These are phyloP conservation scores for Conistra vaccinii DNA, from an alignment of 2,888 invertebrate genomes.

Conservation along the genomic window DNA sequence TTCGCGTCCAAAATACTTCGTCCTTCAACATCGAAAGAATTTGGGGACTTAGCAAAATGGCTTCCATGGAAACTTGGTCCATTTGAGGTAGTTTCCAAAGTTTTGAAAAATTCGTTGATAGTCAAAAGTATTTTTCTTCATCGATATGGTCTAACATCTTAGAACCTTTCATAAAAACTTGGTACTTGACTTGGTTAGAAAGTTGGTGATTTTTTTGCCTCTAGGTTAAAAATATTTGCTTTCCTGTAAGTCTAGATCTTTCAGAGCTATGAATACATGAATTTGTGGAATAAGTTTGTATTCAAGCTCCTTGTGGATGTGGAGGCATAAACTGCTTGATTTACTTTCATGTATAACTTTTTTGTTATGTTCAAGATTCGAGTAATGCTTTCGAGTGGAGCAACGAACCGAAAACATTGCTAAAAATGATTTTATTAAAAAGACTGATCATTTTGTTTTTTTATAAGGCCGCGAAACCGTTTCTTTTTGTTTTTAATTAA, in stretches of 20 bases:
- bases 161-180: conserved; percentile 18
- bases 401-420: conserved; percentile 19
- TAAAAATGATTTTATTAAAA: too few species aligned
- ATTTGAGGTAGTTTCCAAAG: conserved; percentile 41
- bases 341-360: conserved; percentile 23
- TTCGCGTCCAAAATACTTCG: conserved; percentile 54
- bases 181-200: conserved; percentile 3
- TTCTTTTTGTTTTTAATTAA: too few species aligned
- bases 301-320: conserved; percentile 10
- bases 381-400: not conserved
- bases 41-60: conserved; percentile 48
- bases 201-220: not conserved
- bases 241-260: conserved; percentile 31
- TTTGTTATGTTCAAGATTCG: conserved; percentile 14
- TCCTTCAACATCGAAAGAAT: conserved; percentile 45
- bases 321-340: conserved; percentile 29
- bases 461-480: too few species aligned
- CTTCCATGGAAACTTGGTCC: conserved; percentile 36
- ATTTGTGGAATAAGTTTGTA: conserved; percentile 38
- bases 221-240: conserved; percentile 7
- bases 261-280: conserved; percentile 29
- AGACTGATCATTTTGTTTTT: too few species aligned
- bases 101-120: conserved; percentile 28
- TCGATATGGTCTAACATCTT: conserved; percentile 37
- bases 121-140: conserved; percentile 37